Percentiles rank a stretch among this genome's conserved stretches.
These are phyloP conservation scores for Mechanitis messenoides DNA, from an alignment of 2,888 invertebrate genomes.

Conservation along the genomic window DNA sequence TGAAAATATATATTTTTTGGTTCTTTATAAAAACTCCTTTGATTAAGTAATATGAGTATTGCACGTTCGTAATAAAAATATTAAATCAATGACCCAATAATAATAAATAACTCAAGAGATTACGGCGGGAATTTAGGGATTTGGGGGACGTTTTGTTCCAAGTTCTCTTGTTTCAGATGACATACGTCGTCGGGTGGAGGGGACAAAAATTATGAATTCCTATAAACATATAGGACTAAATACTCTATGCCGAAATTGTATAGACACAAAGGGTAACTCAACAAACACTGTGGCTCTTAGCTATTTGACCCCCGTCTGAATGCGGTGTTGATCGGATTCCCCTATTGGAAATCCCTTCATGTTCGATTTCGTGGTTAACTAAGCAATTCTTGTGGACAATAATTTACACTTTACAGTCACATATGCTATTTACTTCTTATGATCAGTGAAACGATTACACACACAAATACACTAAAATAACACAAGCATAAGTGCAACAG, in stretches of 20 bases:
- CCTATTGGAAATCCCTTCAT: slow-evolving; percentile 59
- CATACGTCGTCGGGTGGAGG: slow-evolving; percentile 37
- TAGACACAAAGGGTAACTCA: slow-evolving; percentile 1
- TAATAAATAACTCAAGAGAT: slow-evolving; percentile 66
- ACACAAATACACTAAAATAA: slow-evolving; percentile 2
- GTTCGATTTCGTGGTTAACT: slow-evolving; percentile 52
- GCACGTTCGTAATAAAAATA: slow-evolving; percentile 33
- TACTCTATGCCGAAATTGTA: background rate
- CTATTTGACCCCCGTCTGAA: slow-evolving; percentile 64
- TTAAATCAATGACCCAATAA: slow-evolving; percentile 62
- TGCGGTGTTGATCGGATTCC: slow-evolving; percentile 56
- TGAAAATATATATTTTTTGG: background rate
- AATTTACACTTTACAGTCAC: slow-evolving; percentile 21
- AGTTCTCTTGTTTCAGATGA: slow-evolving; percentile 39
- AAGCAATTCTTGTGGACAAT: slow-evolving; percentile 47
- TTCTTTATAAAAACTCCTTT: too few relatives aligned
- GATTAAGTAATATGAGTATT: background rate
- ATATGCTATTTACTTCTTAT: slow-evolving; percentile 1
- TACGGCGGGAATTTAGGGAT: slow-evolving; percentile 60
- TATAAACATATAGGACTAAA: background rate
- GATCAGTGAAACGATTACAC: slow-evolving; percentile 2
- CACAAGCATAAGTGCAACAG: background rate
- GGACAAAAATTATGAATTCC: slow-evolving; percentile 12
- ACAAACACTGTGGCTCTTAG: slow-evolving; percentile 34
- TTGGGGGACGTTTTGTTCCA: slow-evolving; percentile 42